Percentiles rank a stretch among this genome's conserved stretches.
phyloP scores from a whole-genome alignment of 1,140 invertebrate genomes.

The Bombus sibiricus region DNA sequence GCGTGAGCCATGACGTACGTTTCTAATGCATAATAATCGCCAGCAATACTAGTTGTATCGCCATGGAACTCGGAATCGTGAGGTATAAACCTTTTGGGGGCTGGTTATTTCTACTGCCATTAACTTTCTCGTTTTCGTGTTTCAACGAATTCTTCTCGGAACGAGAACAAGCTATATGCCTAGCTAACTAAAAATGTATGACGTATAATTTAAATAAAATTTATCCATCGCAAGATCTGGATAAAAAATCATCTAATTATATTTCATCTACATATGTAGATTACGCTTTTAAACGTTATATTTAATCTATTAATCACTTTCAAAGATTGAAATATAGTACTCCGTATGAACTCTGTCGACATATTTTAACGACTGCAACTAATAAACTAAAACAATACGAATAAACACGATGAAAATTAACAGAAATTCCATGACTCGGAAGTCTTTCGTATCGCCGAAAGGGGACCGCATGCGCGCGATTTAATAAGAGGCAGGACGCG shows the following conservation, averaged over 20 bases:
- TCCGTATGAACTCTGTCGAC: background rate
- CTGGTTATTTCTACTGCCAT: constrained; percentile 11
- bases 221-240: too few species aligned
- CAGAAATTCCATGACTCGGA: background rate
- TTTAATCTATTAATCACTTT: too few species aligned
- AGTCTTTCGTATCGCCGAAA: background rate
- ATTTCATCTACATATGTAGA: too few species aligned
- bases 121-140: background rate
- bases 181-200: background rate
- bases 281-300: too few species aligned
- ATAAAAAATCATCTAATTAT: too few species aligned
- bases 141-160: background rate
- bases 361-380: background rate
- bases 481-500: background rate
- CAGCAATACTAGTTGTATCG: constrained; percentile 31
- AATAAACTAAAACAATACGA: background rate
- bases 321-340: too few species aligned
- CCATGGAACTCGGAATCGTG: background rate
- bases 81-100: background rate
- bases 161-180: too few species aligned
- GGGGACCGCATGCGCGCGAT: background rate
- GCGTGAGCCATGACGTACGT: constrained; percentile 63
- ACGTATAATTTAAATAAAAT: background rate
- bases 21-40: constrained; percentile 66
- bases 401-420: background rate